Conservation (phyloP, 1,140 invertebrate species). For the fruit fly (Drosophila melanogaster) region Release_6_plus_ISO1_MT NT_033777.3:8013001-8013500, state of each 20-base stretch:
- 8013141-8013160: conserved; percentile 64
- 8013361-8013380: no score
- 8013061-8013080: conserved; percentile 88
- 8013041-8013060: conserved; percentile 94
- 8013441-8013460: no score
- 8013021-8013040: conserved; percentile 91
- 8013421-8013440: no score
- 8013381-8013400: no score
- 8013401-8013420: no score
- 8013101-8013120: conserved; percentile 58
- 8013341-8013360: no score
- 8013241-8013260: background rate
- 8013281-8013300: no score
- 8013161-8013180: conserved; percentile 23
- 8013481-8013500: no score
- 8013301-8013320: no score
- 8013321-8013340: no score
- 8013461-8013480: no score
- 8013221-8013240: background rate
- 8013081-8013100: conserved; percentile 66
- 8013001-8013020: conserved; percentile 63
- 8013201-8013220: background rate
- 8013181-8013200: conserved; percentile 20
- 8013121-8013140: conserved; percentile 53
- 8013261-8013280: background rate